Evolutionary conservation across 37 sponge, comb jelly and placozoan genomes (phyloP).

Genomic region (Geodia barretti): DNA sequence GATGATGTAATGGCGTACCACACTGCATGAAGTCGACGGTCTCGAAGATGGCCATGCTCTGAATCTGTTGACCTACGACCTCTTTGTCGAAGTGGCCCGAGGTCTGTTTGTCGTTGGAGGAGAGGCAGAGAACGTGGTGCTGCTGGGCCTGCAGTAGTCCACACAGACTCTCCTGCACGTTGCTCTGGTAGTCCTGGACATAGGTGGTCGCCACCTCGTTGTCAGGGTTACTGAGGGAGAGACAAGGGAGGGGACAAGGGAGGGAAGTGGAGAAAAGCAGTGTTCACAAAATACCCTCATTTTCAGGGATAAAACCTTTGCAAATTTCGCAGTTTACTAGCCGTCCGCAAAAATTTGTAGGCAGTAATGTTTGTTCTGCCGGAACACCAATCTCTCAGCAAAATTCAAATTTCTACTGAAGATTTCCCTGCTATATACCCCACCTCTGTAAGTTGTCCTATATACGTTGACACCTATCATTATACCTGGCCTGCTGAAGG

Average conservation of each 20-base stretch:
- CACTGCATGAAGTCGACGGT: conserved; percentile 70
- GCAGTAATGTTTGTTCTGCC: no score
- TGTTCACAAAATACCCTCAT: no score
- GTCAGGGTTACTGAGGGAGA: conserved; percentile 41
- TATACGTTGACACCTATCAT: no score
- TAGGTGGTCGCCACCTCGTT: conserved; percentile 51
- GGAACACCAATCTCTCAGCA: no score
- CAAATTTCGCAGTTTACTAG: no score
- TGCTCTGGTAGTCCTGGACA: conserved; percentile 82
- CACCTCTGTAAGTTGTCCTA: no score
- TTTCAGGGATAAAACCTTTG: no score
- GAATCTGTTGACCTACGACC: conserved; percentile 65
- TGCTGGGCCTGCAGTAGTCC: conserved; percentile 30
- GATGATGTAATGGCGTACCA: conserved; percentile 19
- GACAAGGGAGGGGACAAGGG: background rate
- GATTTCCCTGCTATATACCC: no score
- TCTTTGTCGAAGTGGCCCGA: conserved; percentile 68
- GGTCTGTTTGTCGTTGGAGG: conserved; percentile 61
- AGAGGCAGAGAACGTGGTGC: conserved; percentile 56
- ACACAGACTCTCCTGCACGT: conserved; percentile 35
- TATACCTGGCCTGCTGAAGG: conserved; percentile 53
- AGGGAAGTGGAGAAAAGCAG: background rate
- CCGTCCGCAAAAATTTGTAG: no score
- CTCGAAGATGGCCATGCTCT: conserved; percentile 64
- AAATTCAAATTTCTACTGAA: no score